Evolutionary conservation across 2,113 vertebrate species (phyloP).

Genomic region (Silurus asotus): DNA sequence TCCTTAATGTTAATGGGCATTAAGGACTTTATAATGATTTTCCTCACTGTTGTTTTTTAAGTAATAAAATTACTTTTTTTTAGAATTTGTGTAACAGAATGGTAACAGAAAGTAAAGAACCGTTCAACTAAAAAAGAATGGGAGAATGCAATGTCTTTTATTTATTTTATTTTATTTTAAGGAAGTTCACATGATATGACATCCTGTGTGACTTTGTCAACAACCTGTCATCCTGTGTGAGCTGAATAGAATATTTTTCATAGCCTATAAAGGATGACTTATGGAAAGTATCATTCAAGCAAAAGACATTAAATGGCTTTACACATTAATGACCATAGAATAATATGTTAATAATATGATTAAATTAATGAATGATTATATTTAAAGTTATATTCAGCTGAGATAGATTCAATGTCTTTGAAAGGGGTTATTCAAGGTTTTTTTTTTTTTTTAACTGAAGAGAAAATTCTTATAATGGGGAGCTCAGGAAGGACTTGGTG

Average conservation of each 20-base stretch:
- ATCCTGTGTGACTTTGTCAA: neutral
- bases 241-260: neutral
- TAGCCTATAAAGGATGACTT: neutral
- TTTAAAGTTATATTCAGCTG: neutral
- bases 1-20: neutral
- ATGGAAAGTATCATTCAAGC: neutral
- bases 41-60: neutral
- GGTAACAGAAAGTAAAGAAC: neutral
- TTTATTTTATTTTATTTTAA: no score
- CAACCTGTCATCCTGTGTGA: neutral
- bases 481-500: neutral
- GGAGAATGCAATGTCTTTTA: neutral
- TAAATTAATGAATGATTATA: neutral
- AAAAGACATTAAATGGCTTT: neutral
- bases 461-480: neutral
- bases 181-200: neutral
- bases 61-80: neutral
- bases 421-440: neutral
- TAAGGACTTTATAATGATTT: neutral
- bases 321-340: neutral
- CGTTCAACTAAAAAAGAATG: neutral
- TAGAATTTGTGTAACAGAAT: neutral
- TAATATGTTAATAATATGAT: neutral
- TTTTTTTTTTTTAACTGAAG: neutral
- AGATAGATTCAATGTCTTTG: neutral